Conservation (phyloP, 2,797 vertebrate genomes). For the Danio aesculapii region DNA sequence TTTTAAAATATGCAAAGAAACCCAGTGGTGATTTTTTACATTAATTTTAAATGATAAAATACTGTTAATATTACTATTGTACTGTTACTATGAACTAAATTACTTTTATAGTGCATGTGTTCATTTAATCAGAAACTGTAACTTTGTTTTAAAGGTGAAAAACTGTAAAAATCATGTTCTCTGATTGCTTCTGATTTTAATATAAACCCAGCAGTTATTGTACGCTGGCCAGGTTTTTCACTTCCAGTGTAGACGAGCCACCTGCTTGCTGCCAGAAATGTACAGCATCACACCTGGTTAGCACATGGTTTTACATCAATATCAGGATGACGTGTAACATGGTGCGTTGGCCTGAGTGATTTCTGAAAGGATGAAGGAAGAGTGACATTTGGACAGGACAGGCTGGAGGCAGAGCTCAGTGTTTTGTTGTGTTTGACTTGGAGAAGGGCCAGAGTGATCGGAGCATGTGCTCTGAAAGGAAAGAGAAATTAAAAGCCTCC, state of each 20-base stretch:
- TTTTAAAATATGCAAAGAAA: background rate
- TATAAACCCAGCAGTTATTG: background rate
- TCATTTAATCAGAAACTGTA: no score
- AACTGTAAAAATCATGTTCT: no score
- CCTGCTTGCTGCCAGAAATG: background rate
- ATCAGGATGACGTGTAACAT: background rate
- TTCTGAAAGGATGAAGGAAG: conserved; percentile 1
- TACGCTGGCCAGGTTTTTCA: background rate
- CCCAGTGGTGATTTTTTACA: no score
- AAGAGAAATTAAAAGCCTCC: conserved; percentile 51
- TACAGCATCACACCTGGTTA: background rate
- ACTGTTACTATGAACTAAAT: no score
- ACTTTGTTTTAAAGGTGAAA: no score
- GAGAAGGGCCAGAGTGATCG: conserved; percentile 29
- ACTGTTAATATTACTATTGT: no score
- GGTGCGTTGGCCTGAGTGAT: background rate
- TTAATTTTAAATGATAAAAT: no score
- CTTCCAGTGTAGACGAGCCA: background rate
- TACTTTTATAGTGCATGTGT: no score
- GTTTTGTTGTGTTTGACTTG: conserved; percentile 46
- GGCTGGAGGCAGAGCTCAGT: conserved; percentile 14
- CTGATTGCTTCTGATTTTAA: no score
- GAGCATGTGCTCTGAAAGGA: conserved; percentile 26
- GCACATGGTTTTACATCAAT: background rate
- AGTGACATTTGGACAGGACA: conserved; percentile 35